A percentile compares a stretch with the other conserved stretches of the same genome.
These are phyloP conservation scores for Malaclemys terrapin DNA, from an alignment of 2,113 vertebrate genomes.

Conservation along the genomic window DNA sequence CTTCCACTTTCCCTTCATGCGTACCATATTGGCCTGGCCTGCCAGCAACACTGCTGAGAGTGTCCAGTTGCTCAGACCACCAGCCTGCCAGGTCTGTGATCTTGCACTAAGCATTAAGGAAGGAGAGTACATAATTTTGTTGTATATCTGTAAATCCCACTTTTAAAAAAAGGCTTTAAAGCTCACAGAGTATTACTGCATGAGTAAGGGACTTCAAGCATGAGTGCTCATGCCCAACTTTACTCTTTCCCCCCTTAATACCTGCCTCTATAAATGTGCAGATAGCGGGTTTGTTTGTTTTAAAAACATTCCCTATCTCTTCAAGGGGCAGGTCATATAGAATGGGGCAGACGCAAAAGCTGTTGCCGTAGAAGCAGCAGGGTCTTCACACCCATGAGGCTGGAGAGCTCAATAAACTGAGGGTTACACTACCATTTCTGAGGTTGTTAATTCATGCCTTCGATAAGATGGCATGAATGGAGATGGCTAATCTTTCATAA, in stretches of 20 bases:
- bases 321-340: too few species aligned
- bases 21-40: background rate
- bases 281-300: too few species aligned
- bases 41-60: background rate
- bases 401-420: background rate
- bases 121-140: background rate
- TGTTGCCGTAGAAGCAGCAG: background rate
- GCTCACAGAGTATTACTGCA: background rate
- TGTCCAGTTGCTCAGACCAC: background rate
- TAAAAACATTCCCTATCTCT: too few species aligned
- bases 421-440: background rate
- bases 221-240: too few species aligned
- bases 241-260: too few species aligned
- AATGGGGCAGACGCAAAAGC: too few species aligned
- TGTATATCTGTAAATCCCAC: background rate
- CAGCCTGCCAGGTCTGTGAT: background rate
- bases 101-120: background rate
- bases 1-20: background rate
- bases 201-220: too few species aligned
- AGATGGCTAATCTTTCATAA: background rate
- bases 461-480: background rate
- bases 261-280: too few species aligned
- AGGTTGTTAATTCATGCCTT: background rate
- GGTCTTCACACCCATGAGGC: background rate
- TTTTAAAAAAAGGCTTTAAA: conserved; percentile 2